phyloP scores from a whole-genome alignment of 2,888 invertebrate species.

The Hirtodrosophila histrioides region DNA sequence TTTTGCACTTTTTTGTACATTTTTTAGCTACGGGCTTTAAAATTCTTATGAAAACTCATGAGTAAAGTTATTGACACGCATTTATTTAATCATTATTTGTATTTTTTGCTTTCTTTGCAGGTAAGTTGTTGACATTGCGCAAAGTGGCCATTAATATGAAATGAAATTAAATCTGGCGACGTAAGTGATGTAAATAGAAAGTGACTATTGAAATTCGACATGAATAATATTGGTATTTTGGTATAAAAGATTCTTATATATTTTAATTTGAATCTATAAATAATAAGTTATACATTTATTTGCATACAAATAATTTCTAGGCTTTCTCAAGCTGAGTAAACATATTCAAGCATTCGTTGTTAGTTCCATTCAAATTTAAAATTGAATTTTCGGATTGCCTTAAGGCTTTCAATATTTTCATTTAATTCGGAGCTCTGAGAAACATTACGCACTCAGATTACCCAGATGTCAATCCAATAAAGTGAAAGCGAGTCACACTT shows the following conservation, averaged over 20 bases:
- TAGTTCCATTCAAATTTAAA: no score
- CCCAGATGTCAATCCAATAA: conserved; percentile 51
- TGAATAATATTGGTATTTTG: no score
- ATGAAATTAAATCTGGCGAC: not conserved
- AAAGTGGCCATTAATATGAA: not conserved
- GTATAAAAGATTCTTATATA: no score
- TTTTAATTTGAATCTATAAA: not conserved
- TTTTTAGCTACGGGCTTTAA: not conserved
- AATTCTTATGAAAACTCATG: conserved; percentile 9
- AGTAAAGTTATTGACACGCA: conserved; percentile 1
- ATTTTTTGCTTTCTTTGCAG: conserved; percentile 41
- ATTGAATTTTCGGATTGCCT: not conserved
- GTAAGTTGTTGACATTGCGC: conserved; percentile 33
- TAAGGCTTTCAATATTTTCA: conserved; percentile 43
- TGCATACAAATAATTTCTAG: no score
- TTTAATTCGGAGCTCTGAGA: conserved; percentile 28
- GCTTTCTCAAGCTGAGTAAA: no score
- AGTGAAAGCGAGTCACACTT: conserved; percentile 36
- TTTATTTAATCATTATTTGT: conserved; percentile 14
- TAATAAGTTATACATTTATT: not conserved
- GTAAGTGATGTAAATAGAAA: conserved; percentile 6
- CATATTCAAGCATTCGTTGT: no score
- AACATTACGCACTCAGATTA: no score
- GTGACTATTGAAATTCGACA: no score
- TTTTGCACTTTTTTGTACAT: no score